Evolutionary conservation across 2,113 vertebrate species (phyloP), one percentile per base, ranked within the genome.

Genomic region (Brachypodius melanocephalos): DNA sequence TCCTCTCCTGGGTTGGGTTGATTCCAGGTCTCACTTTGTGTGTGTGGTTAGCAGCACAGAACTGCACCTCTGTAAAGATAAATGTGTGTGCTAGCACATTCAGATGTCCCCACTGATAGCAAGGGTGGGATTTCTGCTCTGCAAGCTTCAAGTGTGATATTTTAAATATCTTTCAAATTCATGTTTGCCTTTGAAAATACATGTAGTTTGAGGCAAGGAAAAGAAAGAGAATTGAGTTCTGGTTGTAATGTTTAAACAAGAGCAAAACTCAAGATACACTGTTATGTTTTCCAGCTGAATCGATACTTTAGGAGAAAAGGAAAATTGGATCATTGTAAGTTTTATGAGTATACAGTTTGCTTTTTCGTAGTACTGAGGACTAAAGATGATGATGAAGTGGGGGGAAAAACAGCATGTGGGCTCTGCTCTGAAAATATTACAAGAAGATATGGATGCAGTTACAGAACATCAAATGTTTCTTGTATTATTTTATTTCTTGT

Each of bases 321-420:
- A 74, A 61, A 68, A 34, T 20, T 3, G 36, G 36, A 11, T 55
- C 10, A 2, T 5, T 38, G 18, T 26, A 14, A 38, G 57, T 42
- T 63, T 55, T 43, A 5, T 22, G 24, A 69, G 14, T 46, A 62
- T 34, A 11, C 9, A 61, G 5, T 38, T 14, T 71, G 43, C 8
- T 73, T 68, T 34, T 68, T 66, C 25, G 4, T 40, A 58, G 16
- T 14, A 8, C 12, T 81, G 12, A 40, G 17, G 17, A 66, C n/a
- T 28, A 57, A 72, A 61, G n/a, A 38, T n/a, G 7, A 10, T 25
- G 18, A 51, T 1, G 0, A 20, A 19, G 11, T 1, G 20, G 4
- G 5, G 5, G 0, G 5, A 12, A 63, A 45, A 10, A 0, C 5
- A 26, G 4, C 9, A 28, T 34, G 8, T 72, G 31, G n/a, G 12